Base-by-base conservation (phyloP, 2,888 invertebrate species). In the Nemotelus pantherinus region DNA sequence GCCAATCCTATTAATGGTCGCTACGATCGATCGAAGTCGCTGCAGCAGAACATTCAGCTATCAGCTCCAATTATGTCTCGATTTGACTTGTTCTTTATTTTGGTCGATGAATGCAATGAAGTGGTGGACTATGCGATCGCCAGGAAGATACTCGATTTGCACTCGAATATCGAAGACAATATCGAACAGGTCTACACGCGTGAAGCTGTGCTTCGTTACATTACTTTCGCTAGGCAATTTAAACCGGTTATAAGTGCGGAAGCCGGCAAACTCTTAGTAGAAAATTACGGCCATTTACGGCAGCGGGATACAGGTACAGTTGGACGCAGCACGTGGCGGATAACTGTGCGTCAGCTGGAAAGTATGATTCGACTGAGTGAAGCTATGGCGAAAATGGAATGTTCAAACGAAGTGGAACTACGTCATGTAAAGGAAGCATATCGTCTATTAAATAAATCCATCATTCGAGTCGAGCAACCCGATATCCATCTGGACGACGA, bases 41-140 rank as follows among this genome's bases (percentile, higher is more conserved):
- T 99, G 3, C 96, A 97, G 83, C 97, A 98, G 85, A 99, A 99
- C 86, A 94, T 99, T 2, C 90, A 93, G 0, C 88, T 99, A 25
- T 93, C 96, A 0, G 97, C 99, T 0, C 99, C 99, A 0, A 98
- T 99, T 83, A 98, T 99, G 98, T 99, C 99, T 0, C 91, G 99
- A 82, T 99, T 99, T 87, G 99, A 99, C 88, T 89, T 99, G 25
- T 99, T 99, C 89, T 99, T 99, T 88, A 96, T 99, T 81, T 89
- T 99, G 1, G 95, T 99, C 2, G 99, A 99, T 85, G 99, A 99
- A 85, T 96, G 96, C 84, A 96, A 95, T 85, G 96, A 96, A 88
- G 93, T 97, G 82, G 93, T 95, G 0, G 99, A 99, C 88, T 98
- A 97, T 85, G 98, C 98, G 0, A 98, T 99, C 79, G 99, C 99